Conservation (phyloP, 2,113 vertebrate genomes). For the Macaca mulatta region DNA sequence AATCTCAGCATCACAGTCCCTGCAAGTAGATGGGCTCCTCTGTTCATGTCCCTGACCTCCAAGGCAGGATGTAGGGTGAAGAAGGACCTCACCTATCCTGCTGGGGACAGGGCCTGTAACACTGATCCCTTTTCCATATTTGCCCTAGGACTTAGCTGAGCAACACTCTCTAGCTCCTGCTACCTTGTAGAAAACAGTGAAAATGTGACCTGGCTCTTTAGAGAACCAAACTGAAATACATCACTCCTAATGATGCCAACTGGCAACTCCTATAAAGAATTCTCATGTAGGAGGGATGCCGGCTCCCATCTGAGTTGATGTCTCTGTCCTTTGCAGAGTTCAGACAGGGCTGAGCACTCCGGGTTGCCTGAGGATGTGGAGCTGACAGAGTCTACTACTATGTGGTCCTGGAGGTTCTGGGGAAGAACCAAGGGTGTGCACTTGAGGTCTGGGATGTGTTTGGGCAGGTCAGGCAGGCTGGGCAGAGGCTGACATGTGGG, state of each 20-base stretch:
- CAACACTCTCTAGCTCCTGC: background rate
- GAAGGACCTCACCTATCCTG: background rate
- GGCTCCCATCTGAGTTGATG: fast-evolving
- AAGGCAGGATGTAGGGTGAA: background rate
- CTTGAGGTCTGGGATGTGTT: fast-evolving
- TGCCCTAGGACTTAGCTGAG: background rate
- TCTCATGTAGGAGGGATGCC: fast-evolving
- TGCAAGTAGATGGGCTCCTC: background rate
- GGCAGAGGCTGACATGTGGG: background rate
- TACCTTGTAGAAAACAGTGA: background rate
- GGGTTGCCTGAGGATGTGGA: fast-evolving
- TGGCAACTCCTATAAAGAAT: fast-evolving
- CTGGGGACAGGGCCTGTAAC: background rate
- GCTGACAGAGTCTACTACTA: background rate
- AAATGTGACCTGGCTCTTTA: background rate
- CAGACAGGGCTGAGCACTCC: background rate
- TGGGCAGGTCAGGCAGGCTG: background rate
- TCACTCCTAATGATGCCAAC: fast-evolving
- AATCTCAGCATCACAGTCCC: fast-evolving
- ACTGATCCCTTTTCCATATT: background rate
- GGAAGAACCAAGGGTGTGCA: background rate
- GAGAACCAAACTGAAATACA: background rate
- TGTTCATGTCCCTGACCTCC: background rate
- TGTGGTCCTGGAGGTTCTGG: too few relatives aligned
- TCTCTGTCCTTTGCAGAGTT: background rate